These are phyloP conservation scores for Enteromius anoplus DNA, from an alignment of 2,797 vertebrate species.

Conservation along the genomic window DNA sequence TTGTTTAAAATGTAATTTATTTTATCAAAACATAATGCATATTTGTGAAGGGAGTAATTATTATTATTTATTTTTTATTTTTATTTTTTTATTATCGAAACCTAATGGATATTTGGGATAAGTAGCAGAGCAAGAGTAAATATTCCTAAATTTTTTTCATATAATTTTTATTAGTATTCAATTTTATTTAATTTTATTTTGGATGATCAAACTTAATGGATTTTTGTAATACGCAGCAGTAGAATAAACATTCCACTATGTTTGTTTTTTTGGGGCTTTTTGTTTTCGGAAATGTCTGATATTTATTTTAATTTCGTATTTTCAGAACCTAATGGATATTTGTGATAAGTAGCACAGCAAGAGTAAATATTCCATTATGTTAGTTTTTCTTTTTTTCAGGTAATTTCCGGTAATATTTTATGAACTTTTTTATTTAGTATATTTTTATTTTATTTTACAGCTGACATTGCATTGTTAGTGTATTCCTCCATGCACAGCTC, in stretches of 20 bases:
- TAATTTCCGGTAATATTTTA: background rate
- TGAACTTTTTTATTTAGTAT: too few species aligned
- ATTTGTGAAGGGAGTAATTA: background rate
- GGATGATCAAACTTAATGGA: background rate
- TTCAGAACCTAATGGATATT: background rate
- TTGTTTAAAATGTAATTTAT: too few species aligned
- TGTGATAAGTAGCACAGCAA: background rate
- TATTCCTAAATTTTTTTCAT: background rate
- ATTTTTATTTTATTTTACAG: background rate
- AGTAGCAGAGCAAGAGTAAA: background rate
- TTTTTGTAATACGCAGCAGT: background rate
- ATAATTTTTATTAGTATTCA: background rate
- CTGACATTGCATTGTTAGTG: background rate
- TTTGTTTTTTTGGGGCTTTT: background rate
- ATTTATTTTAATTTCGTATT: background rate
- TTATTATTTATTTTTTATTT: background rate
- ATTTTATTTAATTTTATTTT: background rate
- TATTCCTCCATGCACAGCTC: background rate
- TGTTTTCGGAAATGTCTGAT: background rate
- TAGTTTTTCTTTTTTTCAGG: background rate
- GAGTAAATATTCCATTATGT: background rate
- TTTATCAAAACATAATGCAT: background rate
- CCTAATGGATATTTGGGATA: background rate
- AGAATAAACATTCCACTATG: background rate
- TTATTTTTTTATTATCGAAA: background rate